Conservation (phyloP, 2,888 invertebrate species). For the Lampropteryx suffumata region DNA sequence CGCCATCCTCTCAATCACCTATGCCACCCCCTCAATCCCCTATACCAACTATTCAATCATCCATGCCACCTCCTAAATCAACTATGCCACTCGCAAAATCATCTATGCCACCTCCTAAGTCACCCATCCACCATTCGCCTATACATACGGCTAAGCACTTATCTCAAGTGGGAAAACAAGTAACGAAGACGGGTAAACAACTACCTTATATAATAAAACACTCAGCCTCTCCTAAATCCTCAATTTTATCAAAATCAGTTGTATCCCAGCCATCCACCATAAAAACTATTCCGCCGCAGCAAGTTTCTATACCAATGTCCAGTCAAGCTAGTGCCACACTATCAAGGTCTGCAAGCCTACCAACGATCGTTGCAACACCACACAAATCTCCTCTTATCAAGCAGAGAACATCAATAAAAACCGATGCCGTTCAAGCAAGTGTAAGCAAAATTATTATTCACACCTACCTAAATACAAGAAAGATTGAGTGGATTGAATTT, state of each 20-base stretch:
- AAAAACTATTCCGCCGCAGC: conserved; percentile 30
- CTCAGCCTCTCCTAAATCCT: conserved; percentile 21
- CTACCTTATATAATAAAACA: conserved; percentile 20
- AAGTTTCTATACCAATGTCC: conserved; percentile 28
- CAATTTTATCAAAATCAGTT: conserved; percentile 22
- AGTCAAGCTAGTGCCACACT: conserved; percentile 37
- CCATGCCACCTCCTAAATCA: conserved; percentile 5
- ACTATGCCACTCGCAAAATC: conserved; percentile 34
- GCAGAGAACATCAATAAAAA: conserved; percentile 60
- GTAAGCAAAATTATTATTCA: conserved; percentile 37
- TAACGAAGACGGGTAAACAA: conserved; percentile 12
- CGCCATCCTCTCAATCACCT: conserved; percentile 17
- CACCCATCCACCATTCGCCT: conserved; percentile 23
- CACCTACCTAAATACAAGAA: neutral
- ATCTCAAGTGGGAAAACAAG: conserved; percentile 7
- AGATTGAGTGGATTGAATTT: neutral
- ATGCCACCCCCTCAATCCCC: conserved; percentile 7
- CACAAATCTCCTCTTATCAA: conserved; percentile 64
- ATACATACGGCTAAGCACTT: conserved; percentile 10
- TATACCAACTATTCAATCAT: conserved; percentile 2
- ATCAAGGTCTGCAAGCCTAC: conserved; percentile 45
- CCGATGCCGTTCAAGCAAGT: conserved; percentile 49
- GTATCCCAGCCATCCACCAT: conserved; percentile 8
- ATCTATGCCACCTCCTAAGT: conserved; percentile 45
- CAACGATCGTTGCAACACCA: conserved; percentile 55